Evolutionary conservation across 1,140 invertebrate genomes (phyloP).

Genomic region (Sarcophaga peregrina): DNA sequence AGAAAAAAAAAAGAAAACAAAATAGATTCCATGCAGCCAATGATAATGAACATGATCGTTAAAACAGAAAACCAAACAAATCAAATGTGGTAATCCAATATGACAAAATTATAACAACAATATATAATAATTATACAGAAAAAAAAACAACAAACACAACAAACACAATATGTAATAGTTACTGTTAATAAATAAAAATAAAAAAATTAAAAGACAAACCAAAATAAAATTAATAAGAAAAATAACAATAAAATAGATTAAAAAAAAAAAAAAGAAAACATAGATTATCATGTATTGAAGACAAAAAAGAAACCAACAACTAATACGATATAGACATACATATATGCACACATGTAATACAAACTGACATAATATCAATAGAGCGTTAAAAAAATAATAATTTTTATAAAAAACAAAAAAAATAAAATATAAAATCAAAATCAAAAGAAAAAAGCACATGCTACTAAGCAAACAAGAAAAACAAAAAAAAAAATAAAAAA

Average conservation of each 20-base stretch:
- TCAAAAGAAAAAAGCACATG: not conserved
- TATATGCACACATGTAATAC: not conserved
- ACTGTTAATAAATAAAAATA: not conserved
- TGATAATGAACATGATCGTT: constrained; percentile 24
- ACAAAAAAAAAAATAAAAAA: no score
- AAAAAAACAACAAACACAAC: not conserved
- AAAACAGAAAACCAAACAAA: not conserved
- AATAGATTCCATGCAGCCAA: constrained; percentile 1
- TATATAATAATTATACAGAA: not conserved
- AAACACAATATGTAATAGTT: not conserved
- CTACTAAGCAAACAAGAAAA: not conserved
- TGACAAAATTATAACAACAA: not conserved
- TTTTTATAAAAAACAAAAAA: not conserved
- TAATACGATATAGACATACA: not conserved
- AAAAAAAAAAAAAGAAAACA: no score
- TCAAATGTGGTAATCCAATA: not conserved
- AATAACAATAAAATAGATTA: not conserved
- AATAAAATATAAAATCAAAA: not conserved
- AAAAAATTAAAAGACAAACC: not conserved
- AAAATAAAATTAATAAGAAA: not conserved
- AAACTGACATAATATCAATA: constrained; percentile 16
- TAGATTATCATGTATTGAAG: no score
- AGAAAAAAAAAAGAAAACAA: not conserved
- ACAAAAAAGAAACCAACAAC: not conserved
- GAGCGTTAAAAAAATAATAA: constrained; percentile 10